Percentiles rank a stretch among this genome's conserved stretches.
Conservation (phyloP, 2,113 vertebrate genomes). For the Cebidichthys violaceus region DNA sequence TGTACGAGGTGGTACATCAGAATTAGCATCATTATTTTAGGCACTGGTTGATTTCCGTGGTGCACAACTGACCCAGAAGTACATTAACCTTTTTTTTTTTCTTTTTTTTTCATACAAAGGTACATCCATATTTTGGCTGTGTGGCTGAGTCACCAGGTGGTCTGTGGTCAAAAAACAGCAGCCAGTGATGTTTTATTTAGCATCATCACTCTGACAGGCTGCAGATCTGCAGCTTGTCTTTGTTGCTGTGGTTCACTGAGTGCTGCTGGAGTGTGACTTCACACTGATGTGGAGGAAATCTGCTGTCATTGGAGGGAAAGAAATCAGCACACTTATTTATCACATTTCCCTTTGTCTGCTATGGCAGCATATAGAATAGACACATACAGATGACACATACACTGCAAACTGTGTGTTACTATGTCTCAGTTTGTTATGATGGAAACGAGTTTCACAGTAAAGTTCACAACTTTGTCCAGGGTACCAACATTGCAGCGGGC, state of each 20-base stretch:
- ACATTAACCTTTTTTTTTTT: no score
- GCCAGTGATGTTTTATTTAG: conserved; percentile 62
- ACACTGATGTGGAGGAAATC: neutral
- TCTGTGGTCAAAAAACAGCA: conserved; percentile 19
- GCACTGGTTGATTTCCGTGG: no score
- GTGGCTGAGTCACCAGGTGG: conserved; percentile 14
- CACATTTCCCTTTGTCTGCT: neutral
- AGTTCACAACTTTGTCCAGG: conserved; percentile 63
- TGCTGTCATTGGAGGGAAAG: neutral
- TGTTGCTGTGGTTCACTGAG: no score
- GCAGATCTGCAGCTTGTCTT: conserved; percentile 2
- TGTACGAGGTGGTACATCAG: no score
- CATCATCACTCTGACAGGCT: conserved; percentile 20
- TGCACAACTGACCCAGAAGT: no score
- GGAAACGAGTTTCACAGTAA: neutral
- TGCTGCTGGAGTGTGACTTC: neutral
- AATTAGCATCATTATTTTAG: no score
- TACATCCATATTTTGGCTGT: no score
- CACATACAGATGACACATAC: neutral
- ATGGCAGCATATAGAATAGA: neutral
- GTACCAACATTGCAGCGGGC: conserved; percentile 85
- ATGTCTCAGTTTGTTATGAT: neutral
- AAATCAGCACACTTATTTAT: neutral
- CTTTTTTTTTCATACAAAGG: no score
- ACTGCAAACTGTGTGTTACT: neutral